A percentile compares a stretch with the other conserved stretches of the same genome.
phyloP scores from a whole-genome alignment of 2,113 vertebrate species.

The Neolamprologus devosi region DNA sequence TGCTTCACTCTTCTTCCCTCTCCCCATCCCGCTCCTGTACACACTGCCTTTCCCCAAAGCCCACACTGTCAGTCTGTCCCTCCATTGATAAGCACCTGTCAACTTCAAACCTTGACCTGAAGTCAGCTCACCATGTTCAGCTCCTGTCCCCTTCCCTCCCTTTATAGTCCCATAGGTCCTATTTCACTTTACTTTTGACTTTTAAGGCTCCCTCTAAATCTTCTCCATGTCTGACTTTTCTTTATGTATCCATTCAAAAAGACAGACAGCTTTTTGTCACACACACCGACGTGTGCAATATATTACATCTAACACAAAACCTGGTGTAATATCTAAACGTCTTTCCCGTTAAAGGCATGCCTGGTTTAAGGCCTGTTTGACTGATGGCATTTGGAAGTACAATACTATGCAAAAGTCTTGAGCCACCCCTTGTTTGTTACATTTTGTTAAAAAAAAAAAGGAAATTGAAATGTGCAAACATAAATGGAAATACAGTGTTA shows the following conservation, averaged over 20 bases:
- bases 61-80: conserved; percentile 16
- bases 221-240: not conserved
- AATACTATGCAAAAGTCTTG: not conserved
- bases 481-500: not conserved
- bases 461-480: not conserved
- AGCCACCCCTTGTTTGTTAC: not conserved
- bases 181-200: not conserved
- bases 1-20: not conserved
- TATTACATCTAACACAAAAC: not conserved
- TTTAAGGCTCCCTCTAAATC: conserved; percentile 12
- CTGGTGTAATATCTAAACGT: not conserved
- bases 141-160: not conserved
- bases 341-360: not conserved
- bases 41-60: not conserved
- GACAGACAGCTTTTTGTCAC: not conserved
- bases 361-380: not conserved
- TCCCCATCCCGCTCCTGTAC: not conserved
- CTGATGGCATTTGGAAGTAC: not conserved
- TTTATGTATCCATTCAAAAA: not conserved
- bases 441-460: not conserved
- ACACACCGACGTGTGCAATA: not conserved
- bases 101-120: conserved; percentile 45
- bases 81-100: conserved; percentile 53
- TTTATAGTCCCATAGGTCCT: not conserved
- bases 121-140: not conserved